These are phyloP conservation scores for Noctua fimbriata DNA, from an alignment of 2,888 invertebrate species.

Conservation along the genomic window DNA sequence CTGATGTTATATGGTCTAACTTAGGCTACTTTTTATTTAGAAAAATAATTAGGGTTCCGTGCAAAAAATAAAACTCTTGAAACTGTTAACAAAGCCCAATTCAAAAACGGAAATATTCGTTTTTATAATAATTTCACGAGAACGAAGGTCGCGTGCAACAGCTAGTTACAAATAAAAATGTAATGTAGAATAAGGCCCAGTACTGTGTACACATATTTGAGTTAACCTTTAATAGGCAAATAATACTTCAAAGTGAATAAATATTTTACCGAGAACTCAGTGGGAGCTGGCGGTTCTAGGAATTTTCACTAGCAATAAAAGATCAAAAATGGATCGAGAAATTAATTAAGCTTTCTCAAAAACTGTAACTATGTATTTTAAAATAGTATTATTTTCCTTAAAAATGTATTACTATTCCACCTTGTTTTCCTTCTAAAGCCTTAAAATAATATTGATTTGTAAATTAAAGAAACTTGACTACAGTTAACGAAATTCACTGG, in stretches of 20 bases:
- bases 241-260: conserved; percentile 7
- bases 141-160: no score
- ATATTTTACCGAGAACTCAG: conserved; percentile 3
- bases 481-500: background rate
- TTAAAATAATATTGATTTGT: background rate
- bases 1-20: no score
- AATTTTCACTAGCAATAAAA: background rate
- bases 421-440: conserved; percentile 2
- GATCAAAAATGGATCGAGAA: conserved; percentile 26
- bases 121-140: no score
- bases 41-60: no score
- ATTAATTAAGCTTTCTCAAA: background rate
- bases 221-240: background rate
- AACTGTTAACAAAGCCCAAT: no score
- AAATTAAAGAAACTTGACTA: conserved; percentile 30
- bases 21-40: no score
- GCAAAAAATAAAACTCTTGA: no score
- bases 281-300: background rate
- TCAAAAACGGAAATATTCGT: no score
- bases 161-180: background rate
- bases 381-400: background rate
- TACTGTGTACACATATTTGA: background rate
- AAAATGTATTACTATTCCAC: background rate
- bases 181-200: background rate
- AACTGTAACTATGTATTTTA: background rate